Conservation (phyloP, 2,888 invertebrate species). For the Saturnia japonica region DNA sequence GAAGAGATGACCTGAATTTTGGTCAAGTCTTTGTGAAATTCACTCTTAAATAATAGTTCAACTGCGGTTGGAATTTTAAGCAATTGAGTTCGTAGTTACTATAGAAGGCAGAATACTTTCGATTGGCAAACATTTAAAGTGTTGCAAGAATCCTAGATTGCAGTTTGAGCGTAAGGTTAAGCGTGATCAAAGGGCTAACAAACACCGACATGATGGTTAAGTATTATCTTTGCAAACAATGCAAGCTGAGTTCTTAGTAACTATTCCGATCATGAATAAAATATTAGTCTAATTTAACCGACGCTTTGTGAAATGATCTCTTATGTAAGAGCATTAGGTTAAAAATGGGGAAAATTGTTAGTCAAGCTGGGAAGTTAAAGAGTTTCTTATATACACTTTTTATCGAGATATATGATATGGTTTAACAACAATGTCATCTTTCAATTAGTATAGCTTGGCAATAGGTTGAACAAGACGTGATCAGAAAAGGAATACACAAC, state of each 20-base stretch:
- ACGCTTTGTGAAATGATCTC: not conserved
- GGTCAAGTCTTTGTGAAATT: not conserved
- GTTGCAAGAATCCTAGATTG: not conserved
- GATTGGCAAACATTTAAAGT: not conserved
- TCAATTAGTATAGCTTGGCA: no score
- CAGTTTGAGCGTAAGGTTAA: not conserved
- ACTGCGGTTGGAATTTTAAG: not conserved
- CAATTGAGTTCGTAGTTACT: not conserved
- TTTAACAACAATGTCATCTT: no score
- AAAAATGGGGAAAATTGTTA: no score
- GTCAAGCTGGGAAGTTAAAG: no score
- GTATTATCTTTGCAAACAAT: constrained; percentile 5
- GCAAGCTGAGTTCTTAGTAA: not conserved
- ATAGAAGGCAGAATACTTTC: not conserved
- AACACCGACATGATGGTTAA: not conserved
- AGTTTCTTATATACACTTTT: not conserved
- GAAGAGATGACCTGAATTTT: no score
- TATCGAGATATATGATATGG: not conserved
- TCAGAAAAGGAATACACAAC: no score
- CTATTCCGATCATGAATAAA: constrained; percentile 6
- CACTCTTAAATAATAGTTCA: not conserved
- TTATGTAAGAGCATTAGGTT: not conserved
- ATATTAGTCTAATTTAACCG: not conserved
- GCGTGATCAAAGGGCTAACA: constrained; percentile 1
- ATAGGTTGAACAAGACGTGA: no score